These are phyloP conservation scores for Labia minor DNA, from an alignment of 2,888 invertebrate species.

Conservation along the genomic window DNA sequence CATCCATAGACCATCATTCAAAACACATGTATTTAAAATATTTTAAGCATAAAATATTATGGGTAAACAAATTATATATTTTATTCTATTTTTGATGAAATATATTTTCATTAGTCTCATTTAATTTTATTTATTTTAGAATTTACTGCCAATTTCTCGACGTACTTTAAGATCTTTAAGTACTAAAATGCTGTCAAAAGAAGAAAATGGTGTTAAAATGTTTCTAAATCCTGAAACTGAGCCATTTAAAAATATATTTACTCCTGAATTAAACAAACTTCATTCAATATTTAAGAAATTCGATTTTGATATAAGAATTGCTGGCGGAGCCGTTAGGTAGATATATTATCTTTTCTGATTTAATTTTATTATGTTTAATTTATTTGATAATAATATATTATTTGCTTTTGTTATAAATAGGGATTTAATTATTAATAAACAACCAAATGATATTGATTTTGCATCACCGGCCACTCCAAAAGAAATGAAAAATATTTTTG, in stretches of 20 bases:
- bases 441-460: slow-evolving; percentile 90
- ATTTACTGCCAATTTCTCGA: too few relatives aligned
- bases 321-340: slow-evolving; percentile 90
- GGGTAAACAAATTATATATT: too few relatives aligned
- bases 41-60: too few relatives aligned
- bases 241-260: slow-evolving; percentile 62
- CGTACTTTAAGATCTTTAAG: neutral
- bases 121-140: too few relatives aligned
- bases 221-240: slow-evolving; percentile 51
- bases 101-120: too few relatives aligned
- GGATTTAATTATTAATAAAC: slow-evolving; percentile 64
- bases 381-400: neutral
- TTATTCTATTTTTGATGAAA: too few relatives aligned
- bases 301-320: slow-evolving; percentile 78
- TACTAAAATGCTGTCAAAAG: neutral
- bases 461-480: slow-evolving; percentile 93
- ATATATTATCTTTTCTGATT: slow-evolving; percentile 13
- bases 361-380: slow-evolving; percentile 15
- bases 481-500: slow-evolving; percentile 92
- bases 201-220: slow-evolving; percentile 53
- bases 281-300: slow-evolving; percentile 66
- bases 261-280: slow-evolving; percentile 63
- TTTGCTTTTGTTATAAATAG: too few relatives aligned
- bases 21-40: too few relatives aligned
- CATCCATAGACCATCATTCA: too few relatives aligned